Conservation (phyloP, 1,140 invertebrate species). For the Temnothorax curvispinosus region DNA sequence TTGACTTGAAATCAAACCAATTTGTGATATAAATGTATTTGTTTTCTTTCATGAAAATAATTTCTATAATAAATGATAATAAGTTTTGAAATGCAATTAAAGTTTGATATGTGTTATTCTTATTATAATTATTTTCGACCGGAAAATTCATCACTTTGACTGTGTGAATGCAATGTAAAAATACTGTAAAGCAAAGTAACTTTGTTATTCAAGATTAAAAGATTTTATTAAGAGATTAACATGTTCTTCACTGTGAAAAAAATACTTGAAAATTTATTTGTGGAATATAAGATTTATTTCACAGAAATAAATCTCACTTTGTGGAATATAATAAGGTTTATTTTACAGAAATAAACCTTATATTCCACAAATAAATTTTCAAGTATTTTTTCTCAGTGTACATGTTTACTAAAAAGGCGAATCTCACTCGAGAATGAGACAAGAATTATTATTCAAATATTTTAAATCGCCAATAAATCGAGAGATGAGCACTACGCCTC, state of each 20-base stretch:
- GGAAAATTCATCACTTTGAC: neutral
- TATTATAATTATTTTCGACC: neutral
- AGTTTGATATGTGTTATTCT: neutral
- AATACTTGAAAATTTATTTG: too few relatives aligned
- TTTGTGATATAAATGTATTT: neutral
- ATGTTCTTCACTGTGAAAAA: too few relatives aligned
- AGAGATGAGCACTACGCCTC: constrained; percentile 12
- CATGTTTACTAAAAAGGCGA: neutral
- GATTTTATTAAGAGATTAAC: neutral
- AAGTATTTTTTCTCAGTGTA: too few relatives aligned
- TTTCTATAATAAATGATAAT: neutral
- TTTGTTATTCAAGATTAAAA: neutral
- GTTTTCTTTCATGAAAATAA: neutral
- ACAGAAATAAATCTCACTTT: too few relatives aligned
- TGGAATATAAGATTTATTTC: too few relatives aligned
- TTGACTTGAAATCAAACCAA: neutral
- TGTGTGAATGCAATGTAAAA: neutral
- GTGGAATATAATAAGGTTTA: too few relatives aligned
- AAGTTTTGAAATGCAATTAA: neutral
- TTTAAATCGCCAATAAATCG: constrained; percentile 9
- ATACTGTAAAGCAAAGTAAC: neutral
- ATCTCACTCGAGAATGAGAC: neutral
- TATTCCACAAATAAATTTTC: too few relatives aligned
- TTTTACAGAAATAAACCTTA: too few relatives aligned
- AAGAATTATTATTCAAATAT: neutral